Percentiles rank a stretch among this genome's conserved stretches.
Conservation (phyloP, 2,113 vertebrate genomes). For the Cyprinus carpio region DNA sequence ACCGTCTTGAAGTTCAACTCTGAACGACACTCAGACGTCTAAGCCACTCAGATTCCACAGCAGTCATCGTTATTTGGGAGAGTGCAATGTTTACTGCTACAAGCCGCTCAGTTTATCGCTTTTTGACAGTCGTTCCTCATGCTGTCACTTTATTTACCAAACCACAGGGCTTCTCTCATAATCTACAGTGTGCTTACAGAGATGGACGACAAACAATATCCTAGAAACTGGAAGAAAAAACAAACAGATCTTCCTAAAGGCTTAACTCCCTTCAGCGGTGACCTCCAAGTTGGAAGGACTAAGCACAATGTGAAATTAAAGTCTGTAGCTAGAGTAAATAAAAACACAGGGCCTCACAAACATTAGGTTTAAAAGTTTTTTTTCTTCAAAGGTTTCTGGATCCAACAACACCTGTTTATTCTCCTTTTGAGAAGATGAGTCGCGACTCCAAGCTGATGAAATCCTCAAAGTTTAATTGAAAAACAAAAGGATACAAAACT, state of each 20-base stretch:
- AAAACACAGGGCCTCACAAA: slow-evolving; percentile 43
- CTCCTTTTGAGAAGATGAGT: slow-evolving; percentile 26
- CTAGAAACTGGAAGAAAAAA: slow-evolving; percentile 62
- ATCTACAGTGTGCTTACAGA: slow-evolving; percentile 55
- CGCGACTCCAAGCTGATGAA: slow-evolving; percentile 15
- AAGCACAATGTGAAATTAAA: slow-evolving; percentile 54
- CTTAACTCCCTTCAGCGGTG: slow-evolving; percentile 57
- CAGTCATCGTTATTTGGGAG: slow-evolving; percentile 43
- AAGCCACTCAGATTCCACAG: slow-evolving; percentile 43
- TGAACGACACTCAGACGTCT: neutral
- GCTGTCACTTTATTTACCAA: slow-evolving; percentile 55
- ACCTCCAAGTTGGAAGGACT: slow-evolving; percentile 48
- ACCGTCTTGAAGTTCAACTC: slow-evolving; percentile 4
- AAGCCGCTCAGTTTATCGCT: slow-evolving; percentile 65
- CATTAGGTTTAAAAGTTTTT: slow-evolving; percentile 28
- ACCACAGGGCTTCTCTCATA: slow-evolving; percentile 43
- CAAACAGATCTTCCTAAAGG: slow-evolving; percentile 56
- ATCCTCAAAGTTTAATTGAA: neutral
- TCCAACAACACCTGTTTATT: slow-evolving; percentile 61
- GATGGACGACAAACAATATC: slow-evolving; percentile 51
- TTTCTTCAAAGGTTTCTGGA: slow-evolving; percentile 30
- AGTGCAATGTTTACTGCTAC: slow-evolving; percentile 65
- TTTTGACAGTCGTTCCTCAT: slow-evolving; percentile 55
- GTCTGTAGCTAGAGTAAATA: slow-evolving; percentile 47
- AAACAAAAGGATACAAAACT: neutral